Evolutionary conservation across 2,888 invertebrate species (phyloP), one percentile per base, ranked within the genome.

Genomic region (Osmoderma eremita): DNA sequence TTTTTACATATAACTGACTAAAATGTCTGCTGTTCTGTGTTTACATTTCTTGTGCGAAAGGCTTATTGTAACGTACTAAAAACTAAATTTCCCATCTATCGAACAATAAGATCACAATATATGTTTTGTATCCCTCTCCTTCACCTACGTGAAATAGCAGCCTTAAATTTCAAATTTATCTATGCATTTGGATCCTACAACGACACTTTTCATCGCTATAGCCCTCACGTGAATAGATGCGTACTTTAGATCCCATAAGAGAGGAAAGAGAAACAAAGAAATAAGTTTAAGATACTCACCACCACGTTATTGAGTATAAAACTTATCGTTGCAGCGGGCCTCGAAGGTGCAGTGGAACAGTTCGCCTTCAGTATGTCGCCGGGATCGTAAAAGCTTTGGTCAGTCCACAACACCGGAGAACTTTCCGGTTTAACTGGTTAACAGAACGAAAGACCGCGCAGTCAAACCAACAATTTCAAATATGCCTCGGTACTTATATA

Each of bases 321-420:
- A 75, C 89, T 90, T 72, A 93, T 86, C 73, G 88, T 88, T 50
- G 90, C 89, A 38, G 90, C 86, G 18, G 93, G 93, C 74, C 88
- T 87, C 13, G 92, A 91, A 12, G 91, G 89, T n/a, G 89, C 87
- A 5, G 91, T 89, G n/a, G 90, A 90, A 83, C 93, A 93, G 84
- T 93, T 93, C 58, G 91, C 93, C 70, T 85, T 85, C 70, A 94
- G 83, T 48, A 86, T 84, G 80, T 93, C 93, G 1, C 92, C 92
- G 0, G 89, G 87, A 77, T 89, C 88, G 81, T 93, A 93, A 70
- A 88, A 88, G 68, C 88, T 87, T 73, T 89, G 88, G 75, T 92
- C 91, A 24, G 91, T 87, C 73, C 84, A 85, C 73, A 93, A 84
- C 66, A 85, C 83, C 10, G 93, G 93, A 45, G 88, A 86, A 67